These are phyloP conservation scores for Leptinotarsa tumamoca DNA, from an alignment of 2,888 invertebrate species.

Conservation along the genomic window DNA sequence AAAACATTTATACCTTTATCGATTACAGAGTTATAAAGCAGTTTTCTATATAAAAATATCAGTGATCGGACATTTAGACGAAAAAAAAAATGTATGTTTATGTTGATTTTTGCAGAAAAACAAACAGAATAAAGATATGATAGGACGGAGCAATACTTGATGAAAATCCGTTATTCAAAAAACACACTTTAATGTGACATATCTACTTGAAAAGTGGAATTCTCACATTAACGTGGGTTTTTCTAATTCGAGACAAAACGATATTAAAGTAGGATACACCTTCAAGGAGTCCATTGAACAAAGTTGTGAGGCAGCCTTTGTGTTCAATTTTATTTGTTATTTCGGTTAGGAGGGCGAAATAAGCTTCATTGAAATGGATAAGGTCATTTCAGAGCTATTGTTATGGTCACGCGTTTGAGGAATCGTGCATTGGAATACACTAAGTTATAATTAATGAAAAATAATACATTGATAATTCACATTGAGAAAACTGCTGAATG, in stretches of 20 bases:
- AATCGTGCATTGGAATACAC: slow-evolving; percentile 26
- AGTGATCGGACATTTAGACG: too few relatives aligned
- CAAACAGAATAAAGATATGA: too few relatives aligned
- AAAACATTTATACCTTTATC: too few relatives aligned
- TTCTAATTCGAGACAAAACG: background rate
- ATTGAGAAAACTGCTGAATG: background rate
- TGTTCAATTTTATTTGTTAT: background rate
- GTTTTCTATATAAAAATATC: too few relatives aligned
- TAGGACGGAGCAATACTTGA: too few relatives aligned
- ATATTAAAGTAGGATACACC: background rate
- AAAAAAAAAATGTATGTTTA: too few relatives aligned
- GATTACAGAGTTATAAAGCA: too few relatives aligned
- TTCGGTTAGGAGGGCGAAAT: background rate
- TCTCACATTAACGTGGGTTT: background rate
- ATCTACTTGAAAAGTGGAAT: background rate
- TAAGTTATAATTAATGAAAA: slow-evolving; percentile 17
- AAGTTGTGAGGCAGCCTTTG: background rate
- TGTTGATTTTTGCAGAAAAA: too few relatives aligned
- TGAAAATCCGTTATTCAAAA: too few relatives aligned
- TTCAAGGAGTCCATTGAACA: background rate
- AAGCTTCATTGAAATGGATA: slow-evolving; percentile 11
- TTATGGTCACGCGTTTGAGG: slow-evolving; percentile 18
- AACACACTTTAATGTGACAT: too few relatives aligned
- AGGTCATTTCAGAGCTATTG: slow-evolving; percentile 26
- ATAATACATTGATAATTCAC: background rate